These are phyloP conservation scores for Sus scrofa DNA, from an alignment of 2,113 vertebrate species.

Conservation along the genomic window DNA sequence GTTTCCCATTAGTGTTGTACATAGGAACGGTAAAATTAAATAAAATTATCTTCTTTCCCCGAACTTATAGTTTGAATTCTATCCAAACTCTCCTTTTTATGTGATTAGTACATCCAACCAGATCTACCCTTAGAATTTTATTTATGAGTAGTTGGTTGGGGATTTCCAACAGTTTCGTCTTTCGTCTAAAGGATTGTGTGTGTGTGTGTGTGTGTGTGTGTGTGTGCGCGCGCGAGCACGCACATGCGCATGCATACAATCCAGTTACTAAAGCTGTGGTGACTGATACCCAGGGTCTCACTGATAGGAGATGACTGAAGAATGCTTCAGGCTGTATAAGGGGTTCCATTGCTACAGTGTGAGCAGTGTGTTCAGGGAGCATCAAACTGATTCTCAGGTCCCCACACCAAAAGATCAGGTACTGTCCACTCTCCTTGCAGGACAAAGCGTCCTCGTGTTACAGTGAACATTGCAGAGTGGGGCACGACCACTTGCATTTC, in stretches of 20 bases:
- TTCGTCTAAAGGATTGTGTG: background rate
- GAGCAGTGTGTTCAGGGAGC: background rate
- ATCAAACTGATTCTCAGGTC: background rate
- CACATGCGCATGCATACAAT: background rate
- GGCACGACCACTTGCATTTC: background rate
- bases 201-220: background rate
- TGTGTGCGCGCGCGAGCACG: background rate
- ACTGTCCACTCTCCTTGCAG: background rate
- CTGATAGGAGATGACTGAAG: background rate
- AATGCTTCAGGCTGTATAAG: background rate
- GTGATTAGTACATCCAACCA: background rate
- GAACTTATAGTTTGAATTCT: background rate
- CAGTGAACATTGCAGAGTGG: background rate
- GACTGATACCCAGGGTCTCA: background rate
- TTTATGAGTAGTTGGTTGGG: background rate
- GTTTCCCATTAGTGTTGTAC: background rate
- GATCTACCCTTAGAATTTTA: background rate
- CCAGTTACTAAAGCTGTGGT: background rate
- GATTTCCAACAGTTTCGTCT: background rate
- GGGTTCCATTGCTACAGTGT: background rate
- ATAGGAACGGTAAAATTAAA: background rate
- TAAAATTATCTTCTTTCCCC: background rate
- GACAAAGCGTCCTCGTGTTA: fast-evolving
- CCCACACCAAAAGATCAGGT: background rate
- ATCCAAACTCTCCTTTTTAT: background rate